These are phyloP conservation scores for Plotosus lineatus DNA, from an alignment of 2,113 vertebrate species.

Conservation along the genomic window DNA sequence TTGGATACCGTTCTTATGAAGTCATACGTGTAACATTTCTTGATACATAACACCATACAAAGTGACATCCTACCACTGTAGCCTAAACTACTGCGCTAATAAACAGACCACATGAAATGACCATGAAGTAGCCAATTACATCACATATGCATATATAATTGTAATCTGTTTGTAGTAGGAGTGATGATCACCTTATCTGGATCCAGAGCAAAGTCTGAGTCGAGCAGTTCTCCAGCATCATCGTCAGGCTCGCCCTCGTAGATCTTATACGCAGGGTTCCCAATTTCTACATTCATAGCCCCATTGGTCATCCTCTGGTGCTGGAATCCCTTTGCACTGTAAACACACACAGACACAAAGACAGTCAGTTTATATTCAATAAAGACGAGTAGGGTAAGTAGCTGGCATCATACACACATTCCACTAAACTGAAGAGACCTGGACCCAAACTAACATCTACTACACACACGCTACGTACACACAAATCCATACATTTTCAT, in stretches of 20 bases:
- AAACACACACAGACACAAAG: slow-evolving; percentile 44
- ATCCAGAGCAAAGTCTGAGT: slow-evolving; percentile 90
- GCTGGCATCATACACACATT: slow-evolving; percentile 31
- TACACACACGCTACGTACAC: slow-evolving; percentile 55
- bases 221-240: slow-evolving; percentile 90
- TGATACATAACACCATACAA: too few relatives aligned
- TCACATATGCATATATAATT: neutral
- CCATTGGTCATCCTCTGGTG: slow-evolving; percentile 96
- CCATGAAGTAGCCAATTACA: too few relatives aligned
- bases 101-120: too few relatives aligned
- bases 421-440: slow-evolving; percentile 23
- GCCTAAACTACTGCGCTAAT: neutral
- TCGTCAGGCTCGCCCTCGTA: slow-evolving; percentile 94
- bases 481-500: slow-evolving; percentile 36
- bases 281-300: slow-evolving; percentile 97
- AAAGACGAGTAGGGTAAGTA: neutral
- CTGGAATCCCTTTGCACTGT: slow-evolving; percentile 95
- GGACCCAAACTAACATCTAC: slow-evolving; percentile 40
- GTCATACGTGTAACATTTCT: too few relatives aligned
- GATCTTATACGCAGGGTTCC: slow-evolving; percentile 97
- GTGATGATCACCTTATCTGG: slow-evolving; percentile 85
- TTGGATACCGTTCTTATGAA: neutral
- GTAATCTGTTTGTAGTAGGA: neutral
- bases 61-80: neutral
- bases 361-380: neutral